phyloP scores from a whole-genome alignment of 1,140 invertebrate genomes.

The Bombus polaris region DNA sequence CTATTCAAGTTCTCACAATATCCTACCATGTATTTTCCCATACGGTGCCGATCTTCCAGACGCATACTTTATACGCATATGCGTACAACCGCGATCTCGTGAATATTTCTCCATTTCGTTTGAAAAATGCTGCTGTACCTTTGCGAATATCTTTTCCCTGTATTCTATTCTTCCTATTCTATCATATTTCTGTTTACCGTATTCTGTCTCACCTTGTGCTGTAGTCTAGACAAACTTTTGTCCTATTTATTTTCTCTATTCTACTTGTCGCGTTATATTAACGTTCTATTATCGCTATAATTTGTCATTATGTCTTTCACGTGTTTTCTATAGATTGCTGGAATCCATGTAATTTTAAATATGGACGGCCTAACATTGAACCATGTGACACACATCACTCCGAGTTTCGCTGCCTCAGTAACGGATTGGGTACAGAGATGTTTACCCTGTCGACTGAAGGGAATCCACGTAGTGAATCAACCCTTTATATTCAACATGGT shows the following conservation, averaged over 20 bases:
- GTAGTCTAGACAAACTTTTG: neutral
- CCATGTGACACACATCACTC: slow-evolving; percentile 89
- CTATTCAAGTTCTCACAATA: neutral
- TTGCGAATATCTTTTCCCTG: neutral
- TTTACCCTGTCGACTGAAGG: slow-evolving; percentile 87
- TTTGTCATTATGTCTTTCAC: neutral
- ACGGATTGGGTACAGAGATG: slow-evolving; percentile 88
- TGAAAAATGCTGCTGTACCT: neutral
- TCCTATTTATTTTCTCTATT: neutral
- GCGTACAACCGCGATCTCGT: neutral
- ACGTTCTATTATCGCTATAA: neutral
- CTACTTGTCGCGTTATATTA: no score
- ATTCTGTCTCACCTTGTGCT: neutral
- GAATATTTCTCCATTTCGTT: neutral
- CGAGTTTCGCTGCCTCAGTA: slow-evolving; percentile 86
- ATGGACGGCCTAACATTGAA: slow-evolving; percentile 86
- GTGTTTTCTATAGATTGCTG: slow-evolving; percentile 76
- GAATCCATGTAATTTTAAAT: slow-evolving; percentile 87
- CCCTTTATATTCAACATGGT: slow-evolving; percentile 90
- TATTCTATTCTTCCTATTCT: neutral
- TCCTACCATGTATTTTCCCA: rapidly evolving
- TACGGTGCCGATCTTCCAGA: neutral
- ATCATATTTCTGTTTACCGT: no score
- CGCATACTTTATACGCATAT: neutral
- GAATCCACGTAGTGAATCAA: slow-evolving; percentile 90